Evolutionary conservation across 2,797 vertebrate genomes (phyloP), one percentile per base, ranked within the genome.

Genomic region (Ceyx erithaca): DNA sequence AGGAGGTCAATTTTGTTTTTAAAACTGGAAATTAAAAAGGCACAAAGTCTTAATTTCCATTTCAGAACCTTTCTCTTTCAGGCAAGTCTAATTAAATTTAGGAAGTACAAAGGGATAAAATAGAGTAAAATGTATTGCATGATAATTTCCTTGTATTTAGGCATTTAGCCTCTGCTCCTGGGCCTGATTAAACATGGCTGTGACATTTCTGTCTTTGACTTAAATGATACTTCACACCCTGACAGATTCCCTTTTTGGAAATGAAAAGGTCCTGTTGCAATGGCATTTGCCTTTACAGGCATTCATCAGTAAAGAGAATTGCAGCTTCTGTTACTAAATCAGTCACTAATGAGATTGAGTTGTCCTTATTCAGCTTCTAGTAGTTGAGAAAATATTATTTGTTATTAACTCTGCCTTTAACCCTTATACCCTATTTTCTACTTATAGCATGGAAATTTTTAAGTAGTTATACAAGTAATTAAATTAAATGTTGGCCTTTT

Each of bases 291-390:
- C 82, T 82, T 82, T 80, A 45, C 30, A 80, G 55, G 46, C 11
- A 77, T 81, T 86, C 48, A 76, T 80, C 49, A 82, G 20, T 55
- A 66, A 93, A 73, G 30, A 66, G 66, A 89, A 82, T 79, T 77
- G 52, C 54, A 77, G 75, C 25, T 93, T 84, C 71, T 52, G 28
- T 85, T 89, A n/a, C 64, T 80, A 80, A 85, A 85, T 77, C 48
- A 70, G 61, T 68, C 6, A 1, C 26, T 37, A 76, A 41, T 49
- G 28, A 76, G 28, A 81, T 37, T 10, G 59, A 63, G 18, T 63
- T 63, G 45, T 61, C 33, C 12, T 89, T 67, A 46, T 62, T 79
- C 30, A 77, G 25, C 7, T 86, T 51, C 48, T 45, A 4, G 6
- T 25, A 77, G 10, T 3, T 69, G 19, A 76, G 55, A 82, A 87